Evolutionary conservation across 2,797 vertebrate species (phyloP).

Genomic region (Syngnathus rostellatus): DNA sequence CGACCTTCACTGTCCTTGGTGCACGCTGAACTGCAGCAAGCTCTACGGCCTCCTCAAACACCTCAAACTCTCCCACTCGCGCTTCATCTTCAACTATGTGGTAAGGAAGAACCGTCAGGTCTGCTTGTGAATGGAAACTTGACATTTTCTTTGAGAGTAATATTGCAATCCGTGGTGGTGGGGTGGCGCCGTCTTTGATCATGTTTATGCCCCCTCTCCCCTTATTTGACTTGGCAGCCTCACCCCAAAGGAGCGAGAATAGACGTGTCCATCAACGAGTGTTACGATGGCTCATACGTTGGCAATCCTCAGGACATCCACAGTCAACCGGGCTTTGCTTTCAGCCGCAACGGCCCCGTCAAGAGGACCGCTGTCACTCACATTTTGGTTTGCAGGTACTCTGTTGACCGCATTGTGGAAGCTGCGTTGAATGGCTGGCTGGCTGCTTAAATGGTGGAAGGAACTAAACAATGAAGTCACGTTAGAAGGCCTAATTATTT

Average conservation of each 20-base stretch:
- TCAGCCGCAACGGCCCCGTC: conserved; percentile 95
- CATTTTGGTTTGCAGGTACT: conserved; percentile 90
- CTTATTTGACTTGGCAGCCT: conserved; percentile 70
- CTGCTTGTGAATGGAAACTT: too few species aligned
- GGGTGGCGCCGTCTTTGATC: neutral
- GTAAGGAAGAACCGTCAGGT: conserved; percentile 50
- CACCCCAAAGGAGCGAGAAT: conserved; percentile 98
- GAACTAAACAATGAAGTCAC: neutral
- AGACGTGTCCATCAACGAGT: conserved; percentile 98
- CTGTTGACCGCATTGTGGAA: too few species aligned
- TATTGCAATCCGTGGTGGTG: neutral
- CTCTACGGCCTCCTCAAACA: conserved; percentile 98
- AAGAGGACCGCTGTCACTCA: conserved; percentile 96
- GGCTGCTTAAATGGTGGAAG: neutral
- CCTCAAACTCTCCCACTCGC: conserved; percentile 96
- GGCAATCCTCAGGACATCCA: conserved; percentile 99
- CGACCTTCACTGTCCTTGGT: conserved; percentile 97
- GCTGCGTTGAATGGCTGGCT: too few species aligned
- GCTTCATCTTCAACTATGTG: conserved; percentile 99
- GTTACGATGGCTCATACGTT: conserved; percentile 96
- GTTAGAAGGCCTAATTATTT: too few species aligned
- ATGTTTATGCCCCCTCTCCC: neutral
- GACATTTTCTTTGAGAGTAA: neutral
- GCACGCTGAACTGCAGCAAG: conserved; percentile 93
- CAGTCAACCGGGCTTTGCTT: conserved; percentile 96